These are phyloP conservation scores for Apocrypta bakeri DNA, from an alignment of 1,140 invertebrate species.

Conservation along the genomic window DNA sequence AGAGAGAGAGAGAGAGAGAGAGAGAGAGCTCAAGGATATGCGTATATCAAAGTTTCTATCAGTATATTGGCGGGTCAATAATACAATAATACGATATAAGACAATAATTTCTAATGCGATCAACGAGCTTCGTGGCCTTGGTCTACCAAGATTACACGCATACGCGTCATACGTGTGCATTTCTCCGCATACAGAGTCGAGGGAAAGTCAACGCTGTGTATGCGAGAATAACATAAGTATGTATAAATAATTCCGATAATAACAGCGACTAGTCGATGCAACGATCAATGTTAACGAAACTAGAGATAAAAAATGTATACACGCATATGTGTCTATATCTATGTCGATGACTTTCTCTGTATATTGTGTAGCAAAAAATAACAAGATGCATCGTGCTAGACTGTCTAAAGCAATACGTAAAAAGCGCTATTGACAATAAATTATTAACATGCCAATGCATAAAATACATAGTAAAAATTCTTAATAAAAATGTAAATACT, in stretches of 20 bases:
- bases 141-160: no score
- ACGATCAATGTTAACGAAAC: constrained; percentile 8
- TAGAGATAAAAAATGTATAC: neutral
- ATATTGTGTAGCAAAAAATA: neutral
- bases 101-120: constrained; percentile 25
- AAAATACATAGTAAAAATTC: constrained; percentile 1
- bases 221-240: neutral
- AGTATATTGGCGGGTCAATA: neutral
- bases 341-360: no score
- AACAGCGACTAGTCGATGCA: neutral
- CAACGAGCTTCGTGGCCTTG: constrained; percentile 7
- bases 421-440: constrained; percentile 26
- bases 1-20: no score
- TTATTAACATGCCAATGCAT: neutral
- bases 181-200: neutral
- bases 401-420: neutral
- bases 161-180: neutral
- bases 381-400: constrained; percentile 44
- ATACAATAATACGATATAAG: constrained; percentile 32
- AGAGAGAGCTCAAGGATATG: constrained; percentile 14
- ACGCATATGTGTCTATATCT: neutral
- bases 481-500: constrained; percentile 18
- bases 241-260: neutral
- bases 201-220: neutral
- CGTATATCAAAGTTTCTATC: neutral